phyloP scores from a whole-genome alignment of 64 coral and sea anemone species.

The Dendronephthya gigantea region DNA sequence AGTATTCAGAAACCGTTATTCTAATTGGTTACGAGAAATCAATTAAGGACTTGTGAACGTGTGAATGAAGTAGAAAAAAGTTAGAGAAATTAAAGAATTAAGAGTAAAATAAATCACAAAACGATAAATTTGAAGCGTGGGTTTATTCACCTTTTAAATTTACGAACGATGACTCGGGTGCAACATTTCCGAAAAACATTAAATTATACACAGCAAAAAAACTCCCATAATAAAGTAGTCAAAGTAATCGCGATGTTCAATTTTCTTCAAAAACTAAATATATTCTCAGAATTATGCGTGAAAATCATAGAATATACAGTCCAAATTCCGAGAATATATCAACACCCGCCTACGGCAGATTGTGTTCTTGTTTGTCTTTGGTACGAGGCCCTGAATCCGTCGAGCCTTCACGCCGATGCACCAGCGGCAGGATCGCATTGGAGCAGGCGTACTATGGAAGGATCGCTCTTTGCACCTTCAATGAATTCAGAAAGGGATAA shows the following conservation, averaged over 20 bases:
- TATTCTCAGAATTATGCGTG: background rate
- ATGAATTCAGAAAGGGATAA: slow-evolving; percentile 8
- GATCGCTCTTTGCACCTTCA: slow-evolving; percentile 10
- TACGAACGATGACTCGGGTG: background rate
- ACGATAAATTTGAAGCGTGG: background rate
- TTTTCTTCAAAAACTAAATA: background rate
- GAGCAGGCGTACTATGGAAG: slow-evolving; percentile 1
- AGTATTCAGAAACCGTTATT: too few relatives aligned
- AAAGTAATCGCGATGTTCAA: background rate
- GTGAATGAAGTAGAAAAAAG: too few relatives aligned
- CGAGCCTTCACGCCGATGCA: background rate
- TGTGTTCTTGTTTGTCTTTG: background rate
- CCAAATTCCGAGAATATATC: background rate
- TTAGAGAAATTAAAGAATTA: too few relatives aligned
- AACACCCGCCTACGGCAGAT: background rate
- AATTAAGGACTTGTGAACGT: too few relatives aligned
- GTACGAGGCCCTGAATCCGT: background rate
- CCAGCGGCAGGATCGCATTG: slow-evolving; percentile 6
- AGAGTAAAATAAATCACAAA: background rate
- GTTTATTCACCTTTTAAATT: background rate
- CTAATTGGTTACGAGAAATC: too few relatives aligned
- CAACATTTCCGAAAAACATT: background rate
- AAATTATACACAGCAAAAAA: background rate
- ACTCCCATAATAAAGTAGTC: background rate
- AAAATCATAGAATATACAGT: slow-evolving; percentile 6